Evolutionary conservation across 2,888 invertebrate species (phyloP).

Genomic region (Biston betularia): DNA sequence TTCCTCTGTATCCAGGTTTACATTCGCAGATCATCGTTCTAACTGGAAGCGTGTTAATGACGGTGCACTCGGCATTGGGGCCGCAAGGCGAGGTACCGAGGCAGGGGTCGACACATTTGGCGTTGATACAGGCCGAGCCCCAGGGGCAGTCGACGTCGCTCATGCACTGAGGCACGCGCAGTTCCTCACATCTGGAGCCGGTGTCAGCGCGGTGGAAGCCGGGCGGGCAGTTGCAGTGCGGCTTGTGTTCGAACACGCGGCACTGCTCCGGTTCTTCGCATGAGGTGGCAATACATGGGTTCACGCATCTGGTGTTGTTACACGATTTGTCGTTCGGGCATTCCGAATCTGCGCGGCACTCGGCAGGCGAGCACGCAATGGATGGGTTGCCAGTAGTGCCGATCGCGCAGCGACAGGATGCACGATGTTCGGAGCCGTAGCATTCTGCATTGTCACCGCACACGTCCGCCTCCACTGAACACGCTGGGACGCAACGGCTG

Average conservation of each 20-base stretch:
- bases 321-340: conserved; percentile 94
- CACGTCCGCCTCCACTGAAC: conserved; percentile 88
- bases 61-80: conserved; percentile 91
- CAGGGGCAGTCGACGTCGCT: conserved; percentile 94
- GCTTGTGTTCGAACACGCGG: conserved; percentile 90
- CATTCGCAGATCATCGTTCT: conserved; percentile 96
- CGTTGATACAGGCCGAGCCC: conserved; percentile 93
- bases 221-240: conserved; percentile 93
- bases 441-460: conserved; percentile 94
- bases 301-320: conserved; percentile 91
- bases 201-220: conserved; percentile 87
- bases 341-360: conserved; percentile 92
- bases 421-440: conserved; percentile 92
- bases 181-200: conserved; percentile 86
- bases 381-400: conserved; percentile 94
- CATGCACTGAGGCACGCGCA: conserved; percentile 88
- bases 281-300: conserved; percentile 90
- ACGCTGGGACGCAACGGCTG: conserved; percentile 93
- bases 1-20: conserved; percentile 93
- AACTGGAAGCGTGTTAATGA: conserved; percentile 93
- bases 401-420: conserved; percentile 93
- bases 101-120: conserved; percentile 94
- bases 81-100: conserved; percentile 92
- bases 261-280: conserved; percentile 92
- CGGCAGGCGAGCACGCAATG: conserved; percentile 91